These are phyloP conservation scores for Pelmatolapia mariae DNA, from an alignment of 2,113 vertebrate species.

Conservation along the genomic window DNA sequence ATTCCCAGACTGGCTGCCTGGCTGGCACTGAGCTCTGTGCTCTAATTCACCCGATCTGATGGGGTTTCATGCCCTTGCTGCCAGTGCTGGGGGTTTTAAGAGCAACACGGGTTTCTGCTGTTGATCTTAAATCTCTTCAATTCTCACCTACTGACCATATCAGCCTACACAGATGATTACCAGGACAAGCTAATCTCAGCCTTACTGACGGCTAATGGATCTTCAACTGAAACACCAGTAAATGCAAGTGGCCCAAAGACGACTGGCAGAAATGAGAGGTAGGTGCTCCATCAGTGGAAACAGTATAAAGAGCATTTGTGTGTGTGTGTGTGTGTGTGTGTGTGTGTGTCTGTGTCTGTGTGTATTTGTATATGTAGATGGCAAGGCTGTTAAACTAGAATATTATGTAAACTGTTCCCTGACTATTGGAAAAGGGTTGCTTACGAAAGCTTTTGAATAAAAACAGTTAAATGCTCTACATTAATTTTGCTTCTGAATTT, in stretches of 20 bases:
- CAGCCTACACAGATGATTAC: not conserved
- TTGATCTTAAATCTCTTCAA: conserved; percentile 1
- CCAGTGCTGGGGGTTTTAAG: conserved; percentile 46
- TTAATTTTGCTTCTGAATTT: not conserved
- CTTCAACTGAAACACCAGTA: conserved; percentile 19
- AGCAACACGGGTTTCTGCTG: conserved; percentile 30
- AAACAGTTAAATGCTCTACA: not conserved
- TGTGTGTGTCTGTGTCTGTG: not conserved
- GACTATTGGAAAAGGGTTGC: not conserved
- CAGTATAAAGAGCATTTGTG: not conserved
- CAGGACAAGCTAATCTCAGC: conserved; percentile 10
- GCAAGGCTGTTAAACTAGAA: not conserved
- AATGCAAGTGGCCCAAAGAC: conserved; percentile 34
- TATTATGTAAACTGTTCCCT: conserved; percentile 28
- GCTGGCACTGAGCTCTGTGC: conserved; percentile 57
- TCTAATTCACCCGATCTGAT: conserved; percentile 56
- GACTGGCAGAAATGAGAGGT: conserved; percentile 71
- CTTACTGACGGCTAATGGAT: conserved; percentile 45
- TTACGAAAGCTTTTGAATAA: not conserved
- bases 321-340: not conserved
- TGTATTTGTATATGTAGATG: not conserved
- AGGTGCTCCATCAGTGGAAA: conserved; percentile 10
- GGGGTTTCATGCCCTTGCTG: conserved; percentile 52
- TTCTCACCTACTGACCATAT: not conserved
- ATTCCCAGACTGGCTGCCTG: conserved; percentile 51